These are phyloP conservation scores for Lytechinus variegatus DNA, from an alignment of 35 echinoderm and acorn worm species.

Conservation along the genomic window DNA sequence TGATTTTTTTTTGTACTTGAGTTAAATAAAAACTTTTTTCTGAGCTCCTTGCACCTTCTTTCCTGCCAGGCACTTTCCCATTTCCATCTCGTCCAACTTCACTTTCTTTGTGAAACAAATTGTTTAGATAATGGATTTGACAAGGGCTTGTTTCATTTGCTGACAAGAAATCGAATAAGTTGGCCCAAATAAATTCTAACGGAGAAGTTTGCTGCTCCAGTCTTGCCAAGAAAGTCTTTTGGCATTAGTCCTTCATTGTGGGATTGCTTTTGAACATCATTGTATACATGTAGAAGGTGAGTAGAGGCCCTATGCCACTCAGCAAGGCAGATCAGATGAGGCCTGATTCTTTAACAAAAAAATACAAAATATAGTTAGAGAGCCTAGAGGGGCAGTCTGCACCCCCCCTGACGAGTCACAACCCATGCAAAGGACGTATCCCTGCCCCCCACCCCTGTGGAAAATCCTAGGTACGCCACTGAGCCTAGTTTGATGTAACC, in stretches of 20 bases:
- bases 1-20: too few species aligned
- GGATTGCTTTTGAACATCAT: neutral
- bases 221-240: neutral
- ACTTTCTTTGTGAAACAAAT: neutral
- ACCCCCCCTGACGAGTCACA: too few species aligned
- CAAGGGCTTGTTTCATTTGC: neutral
- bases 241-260: neutral
- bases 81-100: neutral
- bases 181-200: neutral
- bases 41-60: neutral
- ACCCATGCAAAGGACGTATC: too few species aligned
- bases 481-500: too few species aligned
- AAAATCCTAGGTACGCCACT: too few species aligned
- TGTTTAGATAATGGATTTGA: conserved; percentile 20
- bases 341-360: too few species aligned
- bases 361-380: too few species aligned
- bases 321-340: too few species aligned
- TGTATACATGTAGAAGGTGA: too few species aligned
- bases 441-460: too few species aligned
- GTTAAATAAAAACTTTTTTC: neutral
- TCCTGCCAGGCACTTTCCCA: neutral
- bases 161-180: neutral
- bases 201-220: neutral
- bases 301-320: too few species aligned
- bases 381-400: too few species aligned